These are phyloP conservation scores for Euplagia quadripunctaria DNA, from an alignment of 2,888 invertebrate species.

Conservation along the genomic window DNA sequence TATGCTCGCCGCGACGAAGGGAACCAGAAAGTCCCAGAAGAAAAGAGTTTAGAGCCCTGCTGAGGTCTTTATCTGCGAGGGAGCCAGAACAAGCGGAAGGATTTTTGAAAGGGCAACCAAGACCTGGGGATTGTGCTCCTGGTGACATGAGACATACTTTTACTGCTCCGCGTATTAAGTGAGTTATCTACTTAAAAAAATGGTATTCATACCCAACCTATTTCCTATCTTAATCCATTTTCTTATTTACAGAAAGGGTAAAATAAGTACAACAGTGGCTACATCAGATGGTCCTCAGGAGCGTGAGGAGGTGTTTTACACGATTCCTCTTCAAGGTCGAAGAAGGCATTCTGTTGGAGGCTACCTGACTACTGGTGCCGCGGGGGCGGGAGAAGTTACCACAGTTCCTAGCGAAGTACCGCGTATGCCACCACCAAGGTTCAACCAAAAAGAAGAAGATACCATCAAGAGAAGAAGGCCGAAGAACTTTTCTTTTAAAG, in stretches of 20 bases:
- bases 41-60: conserved; percentile 87
- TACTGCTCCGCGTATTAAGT: conserved; percentile 83
- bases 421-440: conserved; percentile 84
- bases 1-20: conserved; percentile 74
- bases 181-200: conserved; percentile 43
- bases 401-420: conserved; percentile 86
- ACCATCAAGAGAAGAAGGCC: conserved; percentile 75
- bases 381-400: conserved; percentile 77
- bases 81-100: conserved; percentile 89
- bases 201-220: neutral
- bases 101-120: conserved; percentile 90
- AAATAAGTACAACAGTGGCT: conserved; percentile 74
- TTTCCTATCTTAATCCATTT: neutral
- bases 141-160: conserved; percentile 81
- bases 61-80: conserved; percentile 90
- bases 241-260: conserved; percentile 73
- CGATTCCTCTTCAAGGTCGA: conserved; percentile 81
- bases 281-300: conserved; percentile 78
- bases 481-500: conserved; percentile 81
- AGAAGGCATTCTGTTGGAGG: conserved; percentile 91
- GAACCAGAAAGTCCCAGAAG: conserved; percentile 81
- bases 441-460: conserved; percentile 74
- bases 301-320: conserved; percentile 89
- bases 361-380: conserved; percentile 84
- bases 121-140: conserved; percentile 90